phyloP scores from a whole-genome alignment of 2,797 vertebrate genomes.

The Karalla daura region DNA sequence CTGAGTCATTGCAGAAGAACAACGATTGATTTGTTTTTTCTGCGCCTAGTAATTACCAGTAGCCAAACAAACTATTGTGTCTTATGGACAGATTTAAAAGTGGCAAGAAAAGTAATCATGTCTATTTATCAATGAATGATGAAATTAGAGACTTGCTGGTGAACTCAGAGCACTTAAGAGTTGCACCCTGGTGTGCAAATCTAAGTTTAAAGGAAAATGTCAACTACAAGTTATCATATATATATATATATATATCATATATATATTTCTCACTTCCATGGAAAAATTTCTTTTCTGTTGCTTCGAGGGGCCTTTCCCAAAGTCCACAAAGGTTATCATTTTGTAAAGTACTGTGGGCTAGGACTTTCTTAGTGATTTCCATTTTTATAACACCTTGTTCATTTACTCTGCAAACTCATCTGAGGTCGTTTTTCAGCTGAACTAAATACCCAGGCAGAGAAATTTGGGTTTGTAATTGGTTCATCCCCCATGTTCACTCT shows the following conservation, averaged over 20 bases:
- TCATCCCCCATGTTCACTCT: conserved; percentile 9
- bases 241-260: too few species aligned
- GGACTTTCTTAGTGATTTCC: neutral
- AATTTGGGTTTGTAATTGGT: conserved; percentile 31
- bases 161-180: neutral
- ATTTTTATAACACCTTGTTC: neutral
- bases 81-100: too few species aligned
- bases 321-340: neutral
- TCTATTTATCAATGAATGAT: neutral
- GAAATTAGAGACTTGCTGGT: neutral
- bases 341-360: neutral
- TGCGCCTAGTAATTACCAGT: too few species aligned
- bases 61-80: neutral
- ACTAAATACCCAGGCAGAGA: neutral
- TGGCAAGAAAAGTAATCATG: too few species aligned
- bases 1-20: neutral
- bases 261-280: too few species aligned
- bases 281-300: neutral
- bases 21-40: too few species aligned
- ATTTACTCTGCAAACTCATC: neutral
- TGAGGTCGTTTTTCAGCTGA: conserved; percentile 1
- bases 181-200: neutral
- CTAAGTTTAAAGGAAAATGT: neutral
- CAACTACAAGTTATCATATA: too few species aligned
- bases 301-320: too few species aligned